Base-by-base conservation (phyloP, 2,113 vertebrate species). In the Cryptotis parvus region DNA sequence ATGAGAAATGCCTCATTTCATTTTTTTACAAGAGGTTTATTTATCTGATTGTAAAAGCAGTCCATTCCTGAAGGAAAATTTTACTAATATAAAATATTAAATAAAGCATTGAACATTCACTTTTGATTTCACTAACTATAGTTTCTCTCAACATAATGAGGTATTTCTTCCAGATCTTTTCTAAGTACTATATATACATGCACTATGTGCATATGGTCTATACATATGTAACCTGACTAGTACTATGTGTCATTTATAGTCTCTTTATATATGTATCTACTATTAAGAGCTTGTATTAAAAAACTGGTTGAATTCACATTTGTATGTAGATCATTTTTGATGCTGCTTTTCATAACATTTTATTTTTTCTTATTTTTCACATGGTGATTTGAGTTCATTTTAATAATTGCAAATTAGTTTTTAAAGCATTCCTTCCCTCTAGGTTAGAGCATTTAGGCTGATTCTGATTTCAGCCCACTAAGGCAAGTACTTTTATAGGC, bases 111-210 rank as follows among this genome's bases (percentile, higher is more conserved):
- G n/a, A 84, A 68, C 81, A 66, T 49, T 82, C 22, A 84, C 14
- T 76, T 18, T 91, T 66, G 66, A 77, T 77, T 79, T 92, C 22
- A 35, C 33, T 31, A 72, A 26, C 33, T 20, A 33, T 31, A 52
- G 31, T 76, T 86, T 81, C 55, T 84, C 8, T 75, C 65, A 63
- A 68, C 41, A 70, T 69, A 87, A 63, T 77, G 49, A 20, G 77
- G 29, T 81, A 12, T 74, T 91, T 91, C 55, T 84, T 78, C 49
- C 69, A 61, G 77, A 52, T 69, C 11, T 61, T 73, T 87, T 76
- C 39, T 81, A 6, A 6, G 22, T 24, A 58, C 18, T 4, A 58
- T 58, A 24, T 58, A 24, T 58, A 24, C 22, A 58, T 58, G 18
- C 22, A 22, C 55, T 58, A 58, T 52, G 49, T 52, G 16, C 49